These are phyloP conservation scores for Sylvia borin DNA, from an alignment of 2,797 vertebrate genomes.

Conservation along the genomic window DNA sequence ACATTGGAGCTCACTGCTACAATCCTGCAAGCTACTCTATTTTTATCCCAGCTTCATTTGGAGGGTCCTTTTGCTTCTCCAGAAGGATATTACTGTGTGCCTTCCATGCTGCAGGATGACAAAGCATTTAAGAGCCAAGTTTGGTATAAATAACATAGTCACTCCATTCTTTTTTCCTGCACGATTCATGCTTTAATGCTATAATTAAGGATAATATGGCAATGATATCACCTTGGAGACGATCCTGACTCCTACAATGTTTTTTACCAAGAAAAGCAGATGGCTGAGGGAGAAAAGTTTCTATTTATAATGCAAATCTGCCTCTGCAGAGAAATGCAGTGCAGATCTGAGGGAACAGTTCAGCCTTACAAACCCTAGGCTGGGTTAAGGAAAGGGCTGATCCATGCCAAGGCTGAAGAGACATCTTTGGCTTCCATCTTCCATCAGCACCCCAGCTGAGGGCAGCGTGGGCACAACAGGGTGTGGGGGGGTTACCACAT, in stretches of 20 bases:
- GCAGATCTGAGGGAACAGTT: background rate
- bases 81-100: background rate
- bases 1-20: background rate
- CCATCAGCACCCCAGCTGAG: background rate
- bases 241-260: background rate
- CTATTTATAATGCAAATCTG: constrained; percentile 16
- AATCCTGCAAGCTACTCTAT: background rate
- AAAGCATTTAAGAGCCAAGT: background rate
- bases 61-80: background rate
- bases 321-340: background rate
- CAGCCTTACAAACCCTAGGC: background rate
- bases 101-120: constrained; percentile 17
- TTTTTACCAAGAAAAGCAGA: constrained; percentile 3
- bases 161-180: background rate
- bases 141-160: background rate
- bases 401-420: background rate
- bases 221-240: constrained; percentile 23
- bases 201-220: constrained; percentile 4
- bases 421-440: background rate
- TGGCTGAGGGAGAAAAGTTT: background rate
- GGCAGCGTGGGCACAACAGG: background rate
- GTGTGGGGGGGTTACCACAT: accelerated
- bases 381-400: background rate
- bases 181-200: background rate
- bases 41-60: constrained; percentile 21